Evolutionary conservation across 2,888 invertebrate genomes (phyloP).

Genomic region (Macaria liturata): DNA sequence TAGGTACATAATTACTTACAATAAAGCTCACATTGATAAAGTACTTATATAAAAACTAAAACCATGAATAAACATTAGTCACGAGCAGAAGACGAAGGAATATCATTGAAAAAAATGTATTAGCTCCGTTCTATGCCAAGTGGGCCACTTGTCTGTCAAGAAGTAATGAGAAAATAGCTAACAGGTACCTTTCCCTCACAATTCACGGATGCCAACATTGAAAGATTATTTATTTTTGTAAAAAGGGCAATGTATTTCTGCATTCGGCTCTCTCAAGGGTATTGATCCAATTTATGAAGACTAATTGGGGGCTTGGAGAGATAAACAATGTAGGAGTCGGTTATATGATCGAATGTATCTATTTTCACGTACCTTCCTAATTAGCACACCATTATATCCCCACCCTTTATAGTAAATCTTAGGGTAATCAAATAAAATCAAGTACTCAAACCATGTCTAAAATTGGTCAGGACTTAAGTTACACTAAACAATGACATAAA

Average conservation of each 20-base stretch:
- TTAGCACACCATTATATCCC: too few relatives aligned
- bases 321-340: too few relatives aligned
- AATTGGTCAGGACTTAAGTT: too few relatives aligned
- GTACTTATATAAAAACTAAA: neutral
- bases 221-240: slow-evolving; percentile 36
- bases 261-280: slow-evolving; percentile 20
- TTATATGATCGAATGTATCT: too few relatives aligned
- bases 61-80: slow-evolving; percentile 5
- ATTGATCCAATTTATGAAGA: slow-evolving; percentile 21
- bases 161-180: slow-evolving; percentile 51
- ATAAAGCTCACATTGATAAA: too few relatives aligned
- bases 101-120: slow-evolving; percentile 47
- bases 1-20: too few relatives aligned
- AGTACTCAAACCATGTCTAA: too few relatives aligned
- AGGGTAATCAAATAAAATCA: too few relatives aligned
- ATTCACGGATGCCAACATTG: slow-evolving; percentile 36
- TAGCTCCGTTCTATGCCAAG: slow-evolving; percentile 60
- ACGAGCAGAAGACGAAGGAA: slow-evolving; percentile 34
- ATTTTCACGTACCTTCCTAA: too few relatives aligned
- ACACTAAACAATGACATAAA: too few relatives aligned
- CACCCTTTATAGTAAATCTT: too few relatives aligned
- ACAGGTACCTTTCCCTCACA: slow-evolving; percentile 44
- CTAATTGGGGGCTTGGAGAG: slow-evolving; percentile 6
- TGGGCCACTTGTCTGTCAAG: slow-evolving; percentile 69
- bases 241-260: slow-evolving; percentile 29